phyloP scores from a whole-genome alignment of 2,888 invertebrate species.

The Lissonota sp. region DNA sequence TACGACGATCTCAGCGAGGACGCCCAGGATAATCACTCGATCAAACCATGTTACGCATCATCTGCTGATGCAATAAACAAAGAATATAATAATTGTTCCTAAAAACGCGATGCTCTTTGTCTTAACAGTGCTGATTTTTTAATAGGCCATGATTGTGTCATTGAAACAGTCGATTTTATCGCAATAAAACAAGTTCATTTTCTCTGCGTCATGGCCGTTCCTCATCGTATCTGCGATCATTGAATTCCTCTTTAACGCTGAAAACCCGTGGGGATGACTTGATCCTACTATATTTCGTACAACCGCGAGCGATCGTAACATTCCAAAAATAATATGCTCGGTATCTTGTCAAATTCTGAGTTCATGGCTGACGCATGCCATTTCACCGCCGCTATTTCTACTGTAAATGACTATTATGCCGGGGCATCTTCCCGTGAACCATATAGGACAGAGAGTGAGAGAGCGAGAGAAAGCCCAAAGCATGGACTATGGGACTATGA shows the following conservation, averaged over 20 bases:
- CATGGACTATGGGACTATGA: conserved; percentile 20
- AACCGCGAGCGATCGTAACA: neutral
- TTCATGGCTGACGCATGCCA: neutral
- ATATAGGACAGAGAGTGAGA: neutral
- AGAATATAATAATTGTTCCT: neutral
- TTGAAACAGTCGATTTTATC: too few species aligned
- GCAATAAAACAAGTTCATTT: too few species aligned
- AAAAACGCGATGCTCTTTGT: too few species aligned
- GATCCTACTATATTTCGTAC: too few species aligned
- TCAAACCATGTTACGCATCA: neutral
- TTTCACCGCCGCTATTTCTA: neutral
- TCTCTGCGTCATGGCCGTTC: too few species aligned
- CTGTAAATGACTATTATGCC: conserved; percentile 17
- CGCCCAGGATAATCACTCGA: conserved; percentile 11
- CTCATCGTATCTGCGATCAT: too few species aligned
- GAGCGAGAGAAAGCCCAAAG: conserved; percentile 12
- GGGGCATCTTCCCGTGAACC: conserved; percentile 23
- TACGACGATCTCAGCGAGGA: neutral
- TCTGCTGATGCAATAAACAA: neutral
- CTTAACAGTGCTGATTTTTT: too few species aligned
- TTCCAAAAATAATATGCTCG: neutral
- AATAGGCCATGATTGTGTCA: too few species aligned
- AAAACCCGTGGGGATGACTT: too few species aligned
- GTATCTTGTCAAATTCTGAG: too few species aligned
- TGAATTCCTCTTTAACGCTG: too few species aligned